phyloP scores from a whole-genome alignment of 2,888 invertebrate genomes.

The Platerodrilus igneus region DNA sequence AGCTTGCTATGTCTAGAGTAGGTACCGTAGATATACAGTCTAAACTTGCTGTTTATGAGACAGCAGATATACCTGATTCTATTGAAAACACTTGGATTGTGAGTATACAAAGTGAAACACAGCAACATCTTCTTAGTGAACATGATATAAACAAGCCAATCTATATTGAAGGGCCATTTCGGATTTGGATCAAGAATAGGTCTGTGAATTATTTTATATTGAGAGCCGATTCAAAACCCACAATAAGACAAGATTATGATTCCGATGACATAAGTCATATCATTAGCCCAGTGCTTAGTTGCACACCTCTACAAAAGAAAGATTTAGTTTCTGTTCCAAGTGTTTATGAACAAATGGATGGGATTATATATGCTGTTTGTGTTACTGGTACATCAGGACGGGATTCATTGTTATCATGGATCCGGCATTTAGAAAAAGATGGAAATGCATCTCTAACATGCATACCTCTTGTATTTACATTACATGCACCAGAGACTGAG shows the following conservation, averaged over 20 bases:
- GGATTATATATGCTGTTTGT: constrained; percentile 80
- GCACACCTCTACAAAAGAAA: constrained; percentile 48
- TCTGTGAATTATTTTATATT: constrained; percentile 80
- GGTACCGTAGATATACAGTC: constrained; percentile 74
- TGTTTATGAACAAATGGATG: constrained; percentile 91
- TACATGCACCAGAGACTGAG: constrained; percentile 59
- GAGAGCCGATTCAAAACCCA: constrained; percentile 61
- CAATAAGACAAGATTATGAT: constrained; percentile 52
- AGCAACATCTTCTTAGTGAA: constrained; percentile 63
- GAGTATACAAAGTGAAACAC: constrained; percentile 76
- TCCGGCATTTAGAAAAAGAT: constrained; percentile 71
- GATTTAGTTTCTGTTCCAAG: constrained; percentile 51
- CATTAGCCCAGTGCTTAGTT: constrained; percentile 53
- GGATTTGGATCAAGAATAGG: constrained; percentile 71
- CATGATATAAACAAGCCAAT: constrained; percentile 61
- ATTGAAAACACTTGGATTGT: constrained; percentile 90
- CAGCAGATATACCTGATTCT: constrained; percentile 66
- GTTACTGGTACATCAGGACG: constrained; percentile 87
- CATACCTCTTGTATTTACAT: constrained; percentile 81
- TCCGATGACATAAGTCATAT: constrained; percentile 70
- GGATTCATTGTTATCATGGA: constrained; percentile 89
- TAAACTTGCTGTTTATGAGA: constrained; percentile 61
- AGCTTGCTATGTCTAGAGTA: constrained; percentile 78
- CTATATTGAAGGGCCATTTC: constrained; percentile 80
- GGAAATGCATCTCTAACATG: constrained; percentile 68